Base-by-base conservation (phyloP, 2,113 vertebrate genomes). In the Melanotaenia duboulayi region DNA sequence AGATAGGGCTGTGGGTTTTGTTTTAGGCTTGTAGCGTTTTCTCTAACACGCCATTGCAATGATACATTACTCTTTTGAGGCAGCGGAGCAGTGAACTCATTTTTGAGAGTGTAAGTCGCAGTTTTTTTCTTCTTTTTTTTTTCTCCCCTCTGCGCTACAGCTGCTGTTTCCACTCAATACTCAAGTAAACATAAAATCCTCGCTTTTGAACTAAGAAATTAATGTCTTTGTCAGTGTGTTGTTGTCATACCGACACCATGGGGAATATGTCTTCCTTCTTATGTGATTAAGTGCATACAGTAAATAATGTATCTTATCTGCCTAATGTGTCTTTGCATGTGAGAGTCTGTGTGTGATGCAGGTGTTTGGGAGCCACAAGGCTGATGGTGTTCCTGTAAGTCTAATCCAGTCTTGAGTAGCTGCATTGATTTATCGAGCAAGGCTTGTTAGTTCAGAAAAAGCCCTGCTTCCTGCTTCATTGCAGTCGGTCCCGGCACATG, bases 391-490 rank as follows among this genome's bases (percentile, higher is more conserved):
- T 86, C 69, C 80, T 73, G 71, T 74, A 76, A 86, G 65, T 82
- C 86, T 90, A 85, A 88, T 88, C 86, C 82, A 77, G 76, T 83
- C 78, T 42, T 72, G 69, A 87, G 81, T 69, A 71, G 40, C 37
- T 2, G 11, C 79, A 90, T 91, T 86, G 89, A 91, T 88, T 91
- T 92, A 91, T 91, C 74, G 85, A 90, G 72, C 81, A 63, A 19
- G 1, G 28, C 81, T 82, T 57, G 86, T 74, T 86, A 74, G 75
- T 76, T n/a, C 10, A 1, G 59, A 72, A 70, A 71, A 35, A 83
- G 51, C 67, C 24, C 80, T 16, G 52, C 65, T 71, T 78, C 37
- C 68, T 49, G 59, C 73, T 70, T 49, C 71, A 71, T 73, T 59
- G 57, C 78, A 71, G 81, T 89, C 68, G 75, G 69, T 64, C 63